These are phyloP conservation scores for Pseudochaenichthys georgianus DNA, from an alignment of 2,797 vertebrate species.

Conservation along the genomic window DNA sequence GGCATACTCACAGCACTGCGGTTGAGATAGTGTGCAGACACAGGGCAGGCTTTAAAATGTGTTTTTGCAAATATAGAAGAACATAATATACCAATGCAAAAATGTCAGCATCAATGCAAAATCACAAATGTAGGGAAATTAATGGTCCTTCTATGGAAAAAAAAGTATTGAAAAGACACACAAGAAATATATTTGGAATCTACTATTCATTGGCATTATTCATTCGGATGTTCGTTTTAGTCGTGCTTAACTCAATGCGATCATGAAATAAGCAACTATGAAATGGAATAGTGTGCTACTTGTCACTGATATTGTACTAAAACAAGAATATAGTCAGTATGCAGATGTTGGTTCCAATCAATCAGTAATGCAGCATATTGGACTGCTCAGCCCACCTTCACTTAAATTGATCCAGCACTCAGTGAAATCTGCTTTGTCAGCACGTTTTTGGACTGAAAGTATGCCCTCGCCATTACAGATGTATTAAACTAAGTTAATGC, in stretches of 20 bases:
- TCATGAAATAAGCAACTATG: too few relatives aligned
- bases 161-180: too few relatives aligned
- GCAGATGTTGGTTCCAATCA: not conserved
- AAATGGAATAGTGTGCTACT: too few relatives aligned
- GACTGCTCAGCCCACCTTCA: not conserved
- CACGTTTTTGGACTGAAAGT: not conserved
- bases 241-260: not conserved
- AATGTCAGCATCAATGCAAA: not conserved
- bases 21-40: conserved; percentile 27
- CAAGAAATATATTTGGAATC: too few relatives aligned
- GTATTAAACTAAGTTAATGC: not conserved
- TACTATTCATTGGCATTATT: too few relatives aligned
- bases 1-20: conserved; percentile 57
- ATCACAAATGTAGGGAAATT: not conserved
- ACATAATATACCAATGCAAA: too few relatives aligned
- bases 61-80: too few relatives aligned
- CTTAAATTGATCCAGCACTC: not conserved
- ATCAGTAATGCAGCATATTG: conserved; percentile 1
- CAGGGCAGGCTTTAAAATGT: not conserved
- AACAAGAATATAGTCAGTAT: not conserved
- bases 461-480: not conserved
- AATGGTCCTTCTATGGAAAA: not conserved
- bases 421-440: conserved; percentile 1
- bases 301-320: not conserved
- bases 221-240: not conserved